phyloP scores from a whole-genome alignment of 2,888 invertebrate genomes.

The Drosophila rubida region DNA sequence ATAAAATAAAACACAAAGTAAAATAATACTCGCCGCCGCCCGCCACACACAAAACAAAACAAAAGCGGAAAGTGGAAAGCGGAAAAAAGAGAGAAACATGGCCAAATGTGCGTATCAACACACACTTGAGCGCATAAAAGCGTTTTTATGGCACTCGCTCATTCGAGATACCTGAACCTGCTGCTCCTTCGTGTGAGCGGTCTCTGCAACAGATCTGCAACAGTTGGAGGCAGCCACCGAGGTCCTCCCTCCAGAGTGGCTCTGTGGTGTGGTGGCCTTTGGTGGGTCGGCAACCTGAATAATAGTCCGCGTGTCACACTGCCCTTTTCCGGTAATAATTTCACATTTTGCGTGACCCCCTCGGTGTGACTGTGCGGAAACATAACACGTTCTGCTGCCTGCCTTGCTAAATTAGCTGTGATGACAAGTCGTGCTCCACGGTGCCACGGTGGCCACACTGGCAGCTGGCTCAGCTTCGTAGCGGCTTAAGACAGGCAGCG shows the following conservation, averaged over 20 bases:
- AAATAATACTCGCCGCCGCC: constrained; percentile 25
- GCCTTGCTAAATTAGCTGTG: constrained; percentile 10
- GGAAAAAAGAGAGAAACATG: constrained; percentile 13
- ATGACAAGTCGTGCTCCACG: neutral
- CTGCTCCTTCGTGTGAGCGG: no score
- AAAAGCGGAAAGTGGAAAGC: constrained; percentile 15
- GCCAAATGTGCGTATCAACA: constrained; percentile 54
- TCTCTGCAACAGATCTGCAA: no score
- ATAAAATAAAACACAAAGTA: constrained; percentile 69
- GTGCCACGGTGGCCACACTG: neutral
- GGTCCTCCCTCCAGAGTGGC: neutral
- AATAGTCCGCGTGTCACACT: constrained; percentile 72
- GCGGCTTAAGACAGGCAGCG: constrained; percentile 62
- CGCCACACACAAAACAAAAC: constrained; percentile 18
- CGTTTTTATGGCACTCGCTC: constrained; percentile 49
- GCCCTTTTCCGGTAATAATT: constrained; percentile 75
- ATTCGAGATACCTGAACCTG: constrained; percentile 32
- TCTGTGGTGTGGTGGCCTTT: neutral
- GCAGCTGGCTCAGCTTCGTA: constrained; percentile 28
- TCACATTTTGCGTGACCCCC: constrained; percentile 67
- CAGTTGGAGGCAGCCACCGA: neutral
- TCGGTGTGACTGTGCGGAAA: constrained; percentile 49
- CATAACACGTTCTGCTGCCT: constrained; percentile 56
- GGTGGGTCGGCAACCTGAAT: constrained; percentile 37
- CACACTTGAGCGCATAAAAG: constrained; percentile 69